Percentiles rank a stretch among this genome's conserved stretches.
Evolutionary conservation across 2,113 vertebrate genomes (phyloP).

Genomic region (Falco punctatus): DNA sequence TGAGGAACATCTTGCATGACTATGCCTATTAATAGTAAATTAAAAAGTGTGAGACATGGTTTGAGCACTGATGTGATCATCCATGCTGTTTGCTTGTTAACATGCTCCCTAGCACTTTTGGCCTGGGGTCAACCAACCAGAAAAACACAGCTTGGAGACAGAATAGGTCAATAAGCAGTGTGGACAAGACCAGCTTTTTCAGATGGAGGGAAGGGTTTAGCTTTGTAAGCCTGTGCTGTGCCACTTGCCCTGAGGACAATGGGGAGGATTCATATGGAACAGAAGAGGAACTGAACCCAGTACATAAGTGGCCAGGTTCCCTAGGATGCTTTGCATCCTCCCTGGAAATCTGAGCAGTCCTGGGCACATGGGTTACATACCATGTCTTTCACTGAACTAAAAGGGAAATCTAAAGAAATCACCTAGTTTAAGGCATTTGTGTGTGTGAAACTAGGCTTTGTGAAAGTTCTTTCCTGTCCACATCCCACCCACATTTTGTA

Average conservation of each 20-base stretch:
- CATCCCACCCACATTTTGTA: background rate
- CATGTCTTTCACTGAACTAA: background rate
- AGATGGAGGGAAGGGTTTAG: background rate
- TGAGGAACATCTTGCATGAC: background rate
- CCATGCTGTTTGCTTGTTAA: background rate
- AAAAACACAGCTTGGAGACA: background rate
- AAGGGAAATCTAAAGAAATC: background rate
- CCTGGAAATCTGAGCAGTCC: background rate
- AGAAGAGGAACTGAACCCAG: background rate
- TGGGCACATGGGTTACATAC: background rate
- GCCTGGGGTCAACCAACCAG: background rate
- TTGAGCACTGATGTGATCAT: background rate
- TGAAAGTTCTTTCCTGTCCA: background rate
- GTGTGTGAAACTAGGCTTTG: background rate
- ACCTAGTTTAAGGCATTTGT: background rate
- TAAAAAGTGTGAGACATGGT: background rate
- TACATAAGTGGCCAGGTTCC: background rate
- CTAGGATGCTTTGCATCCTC: background rate
- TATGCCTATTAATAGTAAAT: background rate
- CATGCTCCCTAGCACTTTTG: background rate
- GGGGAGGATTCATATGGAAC: background rate
- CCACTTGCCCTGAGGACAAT: background rate
- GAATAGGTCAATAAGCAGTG: background rate
- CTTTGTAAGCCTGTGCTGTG: background rate
- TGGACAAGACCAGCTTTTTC: background rate